Percentiles rank a stretch among this genome's conserved stretches.
Conservation (phyloP, 2,888 invertebrate species). For the Ctena decussata region DNA sequence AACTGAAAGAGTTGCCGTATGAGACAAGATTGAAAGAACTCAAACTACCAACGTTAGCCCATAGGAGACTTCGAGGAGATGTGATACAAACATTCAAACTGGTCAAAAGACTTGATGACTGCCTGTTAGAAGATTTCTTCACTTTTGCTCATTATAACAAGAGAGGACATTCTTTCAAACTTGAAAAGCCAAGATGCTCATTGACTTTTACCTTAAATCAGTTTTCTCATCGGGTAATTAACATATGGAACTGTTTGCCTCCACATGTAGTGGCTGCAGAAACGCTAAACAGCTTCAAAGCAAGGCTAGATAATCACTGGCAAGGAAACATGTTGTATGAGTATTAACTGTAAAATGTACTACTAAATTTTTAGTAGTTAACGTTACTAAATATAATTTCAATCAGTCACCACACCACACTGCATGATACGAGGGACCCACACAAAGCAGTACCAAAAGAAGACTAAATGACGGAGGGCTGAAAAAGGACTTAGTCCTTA, state of each 20-base stretch:
- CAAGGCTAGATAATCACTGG: not conserved
- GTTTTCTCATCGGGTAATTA: not conserved
- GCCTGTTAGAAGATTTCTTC: not conserved
- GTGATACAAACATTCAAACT: constrained; percentile 17
- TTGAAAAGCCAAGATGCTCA: not conserved
- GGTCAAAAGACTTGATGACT: not conserved
- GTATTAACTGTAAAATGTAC: not conserved
- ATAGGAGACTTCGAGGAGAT: constrained; percentile 17
- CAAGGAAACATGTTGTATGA: constrained; percentile 3
- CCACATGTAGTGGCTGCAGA: not conserved
- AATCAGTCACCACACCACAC: constrained; percentile 7
- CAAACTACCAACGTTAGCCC: not conserved
- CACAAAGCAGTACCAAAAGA: not conserved
- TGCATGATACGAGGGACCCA: not conserved
- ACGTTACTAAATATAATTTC: not conserved
- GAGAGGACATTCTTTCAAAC: not conserved
- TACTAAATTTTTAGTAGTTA: not conserved
- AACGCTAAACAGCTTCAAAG: not conserved
- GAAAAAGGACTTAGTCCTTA: not conserved
- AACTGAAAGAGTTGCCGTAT: constrained; percentile 2
- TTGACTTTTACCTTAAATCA: not conserved
- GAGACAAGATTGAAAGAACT: not conserved
- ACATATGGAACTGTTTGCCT: not conserved
- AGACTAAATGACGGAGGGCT: not conserved
- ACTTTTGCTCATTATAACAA: not conserved